Conservation (phyloP, 1,140 invertebrate species). For the Paraescarpia echinospica region DNA sequence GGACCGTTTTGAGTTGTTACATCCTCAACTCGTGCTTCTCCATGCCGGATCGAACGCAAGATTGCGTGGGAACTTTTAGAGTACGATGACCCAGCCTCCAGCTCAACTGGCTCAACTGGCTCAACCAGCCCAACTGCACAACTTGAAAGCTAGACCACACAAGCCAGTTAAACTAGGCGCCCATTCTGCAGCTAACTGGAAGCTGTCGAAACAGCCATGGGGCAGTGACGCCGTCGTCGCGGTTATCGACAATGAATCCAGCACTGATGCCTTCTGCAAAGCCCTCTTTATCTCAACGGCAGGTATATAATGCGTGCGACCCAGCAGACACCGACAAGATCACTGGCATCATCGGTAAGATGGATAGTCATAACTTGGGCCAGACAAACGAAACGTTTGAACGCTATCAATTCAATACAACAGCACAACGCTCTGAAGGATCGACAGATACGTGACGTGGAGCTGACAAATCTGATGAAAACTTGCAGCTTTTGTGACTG, state of each 20-base stretch:
- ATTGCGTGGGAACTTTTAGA: too few species aligned
- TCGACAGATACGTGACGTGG: not conserved
- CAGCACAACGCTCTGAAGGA: not conserved
- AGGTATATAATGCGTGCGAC: not conserved
- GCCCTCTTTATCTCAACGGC: not conserved
- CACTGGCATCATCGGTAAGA: not conserved
- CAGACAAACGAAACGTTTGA: not conserved
- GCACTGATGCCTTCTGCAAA: not conserved
- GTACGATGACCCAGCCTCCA: not conserved
- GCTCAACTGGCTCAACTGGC: too few species aligned
- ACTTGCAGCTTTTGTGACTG: not conserved
- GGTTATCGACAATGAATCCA: not conserved
- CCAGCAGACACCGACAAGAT: not conserved
- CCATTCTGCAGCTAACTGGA: not conserved
- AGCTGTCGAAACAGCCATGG: not conserved
- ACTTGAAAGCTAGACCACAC: not conserved
- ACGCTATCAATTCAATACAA: not conserved
- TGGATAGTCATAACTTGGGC: not conserved
- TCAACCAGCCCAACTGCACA: not conserved
- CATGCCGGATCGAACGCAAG: too few species aligned
- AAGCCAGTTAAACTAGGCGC: not conserved
- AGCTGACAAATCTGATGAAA: not conserved
- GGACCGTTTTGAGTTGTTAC: too few species aligned
- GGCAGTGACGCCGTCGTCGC: not conserved
- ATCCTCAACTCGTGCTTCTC: too few species aligned